These are phyloP conservation scores for Helicolenus hilgendorfi DNA, from an alignment of 2,797 vertebrate species.

Conservation along the genomic window DNA sequence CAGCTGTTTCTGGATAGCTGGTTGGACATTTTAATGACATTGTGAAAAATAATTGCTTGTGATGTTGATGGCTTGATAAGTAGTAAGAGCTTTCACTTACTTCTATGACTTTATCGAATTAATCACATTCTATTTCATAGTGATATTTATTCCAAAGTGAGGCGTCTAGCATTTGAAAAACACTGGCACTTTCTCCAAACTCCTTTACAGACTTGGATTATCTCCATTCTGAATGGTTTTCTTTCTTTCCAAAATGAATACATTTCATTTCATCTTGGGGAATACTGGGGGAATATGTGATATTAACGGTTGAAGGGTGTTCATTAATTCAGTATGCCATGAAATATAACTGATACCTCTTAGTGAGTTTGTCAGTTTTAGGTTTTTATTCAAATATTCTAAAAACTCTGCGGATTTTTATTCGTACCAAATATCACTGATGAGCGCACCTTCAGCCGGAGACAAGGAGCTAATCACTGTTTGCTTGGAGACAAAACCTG, in stretches of 20 bases:
- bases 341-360: constrained; percentile 1
- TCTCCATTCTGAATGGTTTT: not conserved
- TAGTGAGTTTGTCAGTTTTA: not conserved
- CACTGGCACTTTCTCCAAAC: not conserved
- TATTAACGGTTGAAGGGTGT: not conserved
- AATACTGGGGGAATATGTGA: not conserved
- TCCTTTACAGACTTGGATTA: not conserved
- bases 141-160: constrained; percentile 29
- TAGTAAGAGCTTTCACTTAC: constrained; percentile 23
- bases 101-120: constrained; percentile 30
- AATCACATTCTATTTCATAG: constrained; percentile 25
- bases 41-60: constrained; percentile 39
- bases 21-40: constrained; percentile 53
- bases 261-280: not conserved
- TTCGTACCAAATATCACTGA: not conserved
- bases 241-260: constrained; percentile 9
- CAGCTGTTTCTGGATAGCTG: constrained; percentile 33
- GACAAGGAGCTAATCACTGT: constrained; percentile 8
- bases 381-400: not conserved
- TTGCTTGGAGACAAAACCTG: constrained; percentile 22
- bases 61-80: constrained; percentile 27
- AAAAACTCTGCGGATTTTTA: not conserved
- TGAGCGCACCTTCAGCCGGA: not conserved
- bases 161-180: constrained; percentile 18
- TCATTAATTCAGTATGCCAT: constrained; percentile 17